A percentile compares a stretch with the other conserved stretches of the same genome.
Conservation (phyloP, 2,113 vertebrate species). For the Microcebus tavaratra region DNA sequence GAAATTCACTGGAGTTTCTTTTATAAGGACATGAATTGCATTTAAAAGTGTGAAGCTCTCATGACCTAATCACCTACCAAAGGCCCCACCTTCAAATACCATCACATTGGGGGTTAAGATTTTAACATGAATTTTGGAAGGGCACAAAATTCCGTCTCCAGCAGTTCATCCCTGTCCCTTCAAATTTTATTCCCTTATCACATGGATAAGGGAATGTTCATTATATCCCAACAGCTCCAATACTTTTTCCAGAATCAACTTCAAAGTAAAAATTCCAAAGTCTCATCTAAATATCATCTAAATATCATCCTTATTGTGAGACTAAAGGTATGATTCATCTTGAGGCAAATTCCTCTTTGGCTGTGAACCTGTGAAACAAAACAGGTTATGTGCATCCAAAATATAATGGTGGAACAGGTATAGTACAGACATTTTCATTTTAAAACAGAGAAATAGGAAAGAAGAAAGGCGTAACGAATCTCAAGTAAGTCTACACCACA, state of each 20-base stretch:
- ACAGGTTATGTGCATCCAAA: not conserved
- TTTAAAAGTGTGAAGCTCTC: not conserved
- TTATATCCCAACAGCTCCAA: not conserved
- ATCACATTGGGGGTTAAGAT: not conserved
- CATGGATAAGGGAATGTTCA: not conserved
- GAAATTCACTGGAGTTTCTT: not conserved
- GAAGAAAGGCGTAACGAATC: not conserved
- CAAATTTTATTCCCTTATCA: not conserved
- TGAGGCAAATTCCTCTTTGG: not conserved
- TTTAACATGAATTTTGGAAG: not conserved
- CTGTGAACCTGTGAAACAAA: not conserved
- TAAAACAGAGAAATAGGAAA: not conserved
- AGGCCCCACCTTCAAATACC: not conserved
- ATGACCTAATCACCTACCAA: not conserved
- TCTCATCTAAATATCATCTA: not conserved
- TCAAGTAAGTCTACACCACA: not conserved
- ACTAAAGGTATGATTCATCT: not conserved
- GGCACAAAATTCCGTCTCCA: not conserved
- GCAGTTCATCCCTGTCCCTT: not conserved
- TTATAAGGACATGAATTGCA: not conserved
- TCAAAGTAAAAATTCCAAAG: not conserved
- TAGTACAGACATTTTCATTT: not conserved
- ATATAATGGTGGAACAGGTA: not conserved
- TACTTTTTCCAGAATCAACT: not conserved
- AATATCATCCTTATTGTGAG: not conserved